A percentile compares a stretch with the other conserved stretches of the same genome.
Conservation (phyloP, 2,888 invertebrate species). For the Sicus ferrugineus region DNA sequence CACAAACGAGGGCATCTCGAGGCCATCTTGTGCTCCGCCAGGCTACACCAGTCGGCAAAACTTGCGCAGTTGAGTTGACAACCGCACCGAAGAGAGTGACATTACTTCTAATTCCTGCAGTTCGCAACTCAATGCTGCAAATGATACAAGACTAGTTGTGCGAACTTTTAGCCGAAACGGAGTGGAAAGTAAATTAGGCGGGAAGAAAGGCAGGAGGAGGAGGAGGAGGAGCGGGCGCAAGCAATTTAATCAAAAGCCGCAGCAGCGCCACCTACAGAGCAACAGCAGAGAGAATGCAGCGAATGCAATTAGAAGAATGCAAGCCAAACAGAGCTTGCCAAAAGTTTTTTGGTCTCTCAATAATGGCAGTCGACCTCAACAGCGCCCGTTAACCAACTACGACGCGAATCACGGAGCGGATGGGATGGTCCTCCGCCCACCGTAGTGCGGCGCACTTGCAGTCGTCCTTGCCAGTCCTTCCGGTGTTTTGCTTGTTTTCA, state of each 20-base stretch:
- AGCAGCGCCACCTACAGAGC: background rate
- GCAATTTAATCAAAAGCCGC: conserved; percentile 5
- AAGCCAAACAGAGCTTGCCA: conserved; percentile 9
- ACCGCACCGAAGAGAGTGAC: conserved; percentile 4
- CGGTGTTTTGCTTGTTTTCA: conserved; percentile 20
- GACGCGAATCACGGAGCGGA: background rate
- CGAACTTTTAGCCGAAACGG: background rate
- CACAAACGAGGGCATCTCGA: background rate
- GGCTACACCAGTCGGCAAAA: background rate
- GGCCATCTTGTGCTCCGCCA: background rate
- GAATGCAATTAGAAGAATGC: conserved; percentile 15
- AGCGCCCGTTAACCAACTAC: background rate
- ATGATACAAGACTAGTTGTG: background rate
- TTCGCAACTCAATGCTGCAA: conserved; percentile 6
- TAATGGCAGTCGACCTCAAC: conserved; percentile 10
- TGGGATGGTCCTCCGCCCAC: background rate
- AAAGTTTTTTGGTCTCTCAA: conserved; percentile 15
- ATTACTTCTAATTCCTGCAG: conserved; percentile 3
- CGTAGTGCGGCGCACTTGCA: background rate
- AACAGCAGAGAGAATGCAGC: conserved; percentile 13
- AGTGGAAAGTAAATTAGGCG: background rate
- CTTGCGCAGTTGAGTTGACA: conserved; percentile 11
- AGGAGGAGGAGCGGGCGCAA: background rate
- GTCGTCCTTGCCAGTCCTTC: background rate
- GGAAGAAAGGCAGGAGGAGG: background rate